Evolutionary conservation across 1,140 invertebrate genomes (phyloP).

Genomic region (Euura lappo): DNA sequence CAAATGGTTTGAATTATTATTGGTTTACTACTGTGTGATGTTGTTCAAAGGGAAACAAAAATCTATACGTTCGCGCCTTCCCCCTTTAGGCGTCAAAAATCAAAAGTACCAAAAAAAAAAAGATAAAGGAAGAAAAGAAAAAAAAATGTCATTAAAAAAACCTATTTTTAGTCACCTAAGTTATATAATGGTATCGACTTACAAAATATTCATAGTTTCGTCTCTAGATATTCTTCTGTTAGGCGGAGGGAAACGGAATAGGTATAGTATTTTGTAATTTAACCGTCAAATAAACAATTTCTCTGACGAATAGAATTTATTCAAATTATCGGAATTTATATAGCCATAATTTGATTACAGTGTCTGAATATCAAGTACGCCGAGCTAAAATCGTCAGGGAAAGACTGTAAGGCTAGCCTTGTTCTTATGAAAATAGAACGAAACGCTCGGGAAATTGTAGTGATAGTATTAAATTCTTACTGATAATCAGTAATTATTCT

Average conservation of each 20-base stretch:
- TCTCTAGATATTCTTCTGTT: not conserved
- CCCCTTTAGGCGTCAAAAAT: not conserved
- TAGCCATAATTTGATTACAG: no score
- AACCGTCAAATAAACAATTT: not conserved
- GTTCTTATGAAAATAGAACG: no score
- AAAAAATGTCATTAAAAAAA: not conserved
- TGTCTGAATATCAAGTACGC: no score
- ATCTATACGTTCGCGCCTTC: not conserved
- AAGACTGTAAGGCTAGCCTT: no score
- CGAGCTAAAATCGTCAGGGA: no score
- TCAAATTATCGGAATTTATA: not conserved
- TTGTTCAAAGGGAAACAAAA: not conserved
- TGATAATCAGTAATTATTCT: no score
- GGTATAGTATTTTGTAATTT: conserved; percentile 6
- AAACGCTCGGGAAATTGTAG: no score
- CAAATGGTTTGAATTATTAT: not conserved
- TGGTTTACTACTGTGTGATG: not conserved
- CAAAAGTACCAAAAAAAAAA: not conserved
- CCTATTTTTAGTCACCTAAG: not conserved
- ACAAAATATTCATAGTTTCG: not conserved
- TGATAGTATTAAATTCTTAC: no score
- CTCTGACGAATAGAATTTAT: not conserved
- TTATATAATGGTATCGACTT: not conserved
- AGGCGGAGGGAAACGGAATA: not conserved
- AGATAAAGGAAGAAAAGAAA: not conserved